Base-by-base conservation (phyloP, 2,888 invertebrate genomes). In the Hemaris fuciformis region DNA sequence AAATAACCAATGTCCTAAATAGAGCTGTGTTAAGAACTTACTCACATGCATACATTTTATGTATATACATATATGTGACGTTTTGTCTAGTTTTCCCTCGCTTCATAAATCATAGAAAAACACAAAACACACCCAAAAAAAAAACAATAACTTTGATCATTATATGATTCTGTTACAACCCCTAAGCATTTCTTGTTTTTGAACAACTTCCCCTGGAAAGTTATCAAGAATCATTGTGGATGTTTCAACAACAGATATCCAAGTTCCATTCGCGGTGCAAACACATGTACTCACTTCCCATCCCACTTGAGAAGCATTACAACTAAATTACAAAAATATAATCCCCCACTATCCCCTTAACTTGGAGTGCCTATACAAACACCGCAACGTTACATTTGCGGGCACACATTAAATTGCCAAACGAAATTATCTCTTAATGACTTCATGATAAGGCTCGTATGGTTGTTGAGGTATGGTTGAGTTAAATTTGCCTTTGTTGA, bases 241-340 rank as follows among this genome's bases (percentile, higher is more conserved):
- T n/a, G n/a, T n/a, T n/a, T n/a, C n/a, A 38, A 10, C n/a, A 3
- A 13, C n/a, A 38, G n/a, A 38, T 38, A 38, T n/a, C 38, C 10
- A 38, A 34, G 57, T 46, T 20, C 27, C 41, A 60, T 42, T 38
- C 45, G 63, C 15, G 18, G 27, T 18, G 27, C 27, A 27, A 27
- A 27, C 18, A 53, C 18, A 27, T 27, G 41, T 3, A 20, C n/a
- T 15, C 18, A 31, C 53, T 31, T 53, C 53, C 53, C 53, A 48
- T 25, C 27, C 18, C 53, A 85, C 84, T 85, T 73, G 74, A 83
- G 81, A 75, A 71, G 79, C 80, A 89, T 90, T 87, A 85, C 79
- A 81, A 82, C 75, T 87, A 87, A 88, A 88, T 89, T 87, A 88
- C 87, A 74, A 84, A 74, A 80, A 82, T 80, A 83, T 87, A 88